Conservation (phyloP, 2,113 vertebrate genomes). For the Calidris pygmaea region DNA sequence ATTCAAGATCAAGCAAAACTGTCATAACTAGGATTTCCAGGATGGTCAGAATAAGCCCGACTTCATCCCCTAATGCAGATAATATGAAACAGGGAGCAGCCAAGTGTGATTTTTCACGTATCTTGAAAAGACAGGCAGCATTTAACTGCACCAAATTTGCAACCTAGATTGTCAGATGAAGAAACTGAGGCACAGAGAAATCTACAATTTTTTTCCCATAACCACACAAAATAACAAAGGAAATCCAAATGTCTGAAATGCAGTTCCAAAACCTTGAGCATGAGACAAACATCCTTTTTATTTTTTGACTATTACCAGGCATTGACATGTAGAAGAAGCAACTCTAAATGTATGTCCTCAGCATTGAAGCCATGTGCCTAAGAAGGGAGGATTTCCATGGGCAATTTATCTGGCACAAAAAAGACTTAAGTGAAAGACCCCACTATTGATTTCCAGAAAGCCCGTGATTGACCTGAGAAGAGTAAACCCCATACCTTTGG, state of each 20-base stretch:
- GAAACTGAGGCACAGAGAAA: background rate
- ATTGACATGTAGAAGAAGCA: background rate
- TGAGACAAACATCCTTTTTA: background rate
- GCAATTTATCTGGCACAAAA: background rate
- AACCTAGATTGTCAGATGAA: background rate
- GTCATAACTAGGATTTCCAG: background rate
- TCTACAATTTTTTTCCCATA: background rate
- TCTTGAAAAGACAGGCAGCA: background rate
- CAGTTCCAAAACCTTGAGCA: background rate
- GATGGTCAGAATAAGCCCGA: background rate
- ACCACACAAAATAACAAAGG: background rate
- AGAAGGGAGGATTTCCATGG: background rate
- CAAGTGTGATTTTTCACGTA: background rate
- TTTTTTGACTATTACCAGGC: background rate
- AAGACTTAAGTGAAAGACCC: background rate
- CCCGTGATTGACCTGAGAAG: background rate
- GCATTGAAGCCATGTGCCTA: background rate
- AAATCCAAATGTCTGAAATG: background rate
- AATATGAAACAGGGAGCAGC: background rate
- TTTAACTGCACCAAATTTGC: background rate
- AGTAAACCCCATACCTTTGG: background rate
- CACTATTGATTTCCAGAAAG: background rate
- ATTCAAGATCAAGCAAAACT: constrained; percentile 18
- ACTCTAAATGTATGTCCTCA: background rate
- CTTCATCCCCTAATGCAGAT: background rate